Conservation (phyloP, 1,140 invertebrate genomes). For the Neelides sp. region DNA sequence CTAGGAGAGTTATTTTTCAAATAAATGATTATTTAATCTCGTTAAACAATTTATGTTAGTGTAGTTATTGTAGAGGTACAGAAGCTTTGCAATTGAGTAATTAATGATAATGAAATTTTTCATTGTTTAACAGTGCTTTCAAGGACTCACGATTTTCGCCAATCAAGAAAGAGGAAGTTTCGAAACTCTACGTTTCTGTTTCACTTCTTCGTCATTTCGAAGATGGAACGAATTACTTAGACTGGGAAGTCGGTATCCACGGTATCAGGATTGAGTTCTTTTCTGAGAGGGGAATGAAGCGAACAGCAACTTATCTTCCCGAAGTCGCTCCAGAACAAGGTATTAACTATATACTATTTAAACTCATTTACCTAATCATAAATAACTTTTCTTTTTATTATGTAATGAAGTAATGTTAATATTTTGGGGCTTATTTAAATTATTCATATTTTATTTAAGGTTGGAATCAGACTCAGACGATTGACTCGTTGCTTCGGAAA, state of each 20-base stretch:
- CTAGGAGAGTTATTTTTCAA: not conserved
- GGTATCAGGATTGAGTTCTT: constrained; percentile 96
- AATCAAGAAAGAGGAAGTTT: constrained; percentile 84
- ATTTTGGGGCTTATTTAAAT: no score
- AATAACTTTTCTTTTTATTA: not conserved
- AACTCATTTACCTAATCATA: not conserved
- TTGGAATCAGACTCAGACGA: constrained; percentile 94
- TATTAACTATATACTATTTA: constrained; percentile 36
- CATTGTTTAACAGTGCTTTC: constrained; percentile 62
- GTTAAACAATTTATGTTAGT: not conserved
- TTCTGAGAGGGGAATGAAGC: constrained; percentile 85
- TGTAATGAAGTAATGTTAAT: constrained; percentile 1
- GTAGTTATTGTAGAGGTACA: not conserved
- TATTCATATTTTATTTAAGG: constrained; percentile 46
- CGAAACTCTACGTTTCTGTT: constrained; percentile 83
- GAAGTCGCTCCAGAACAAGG: constrained; percentile 96
- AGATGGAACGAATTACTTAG: constrained; percentile 82
- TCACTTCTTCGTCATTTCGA: constrained; percentile 92
- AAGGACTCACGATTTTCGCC: constrained; percentile 95
- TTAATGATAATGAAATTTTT: not conserved
- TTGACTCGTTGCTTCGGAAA: constrained; percentile 92
- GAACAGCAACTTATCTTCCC: constrained; percentile 94
- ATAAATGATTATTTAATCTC: not conserved
- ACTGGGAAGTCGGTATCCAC: constrained; percentile 95
- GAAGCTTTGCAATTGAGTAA: not conserved